Base-by-base conservation (phyloP, 2,113 vertebrate genomes). In the Odocoileus virginianus region DNA sequence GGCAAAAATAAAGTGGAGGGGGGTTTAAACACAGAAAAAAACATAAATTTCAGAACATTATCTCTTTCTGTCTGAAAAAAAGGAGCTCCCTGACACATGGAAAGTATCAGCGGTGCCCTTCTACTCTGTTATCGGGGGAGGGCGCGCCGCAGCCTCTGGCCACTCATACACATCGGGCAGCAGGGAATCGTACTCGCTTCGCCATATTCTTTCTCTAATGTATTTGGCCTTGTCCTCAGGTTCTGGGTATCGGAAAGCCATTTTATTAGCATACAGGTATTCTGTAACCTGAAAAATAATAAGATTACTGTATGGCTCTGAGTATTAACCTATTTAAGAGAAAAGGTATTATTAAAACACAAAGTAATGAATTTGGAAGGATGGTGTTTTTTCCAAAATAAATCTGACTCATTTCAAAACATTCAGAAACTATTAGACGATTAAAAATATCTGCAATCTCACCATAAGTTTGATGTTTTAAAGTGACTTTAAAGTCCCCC, bases 161-260 rank as follows among this genome's bases (percentile, higher is more conserved):
- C 99, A 99, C 64, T 99, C 99, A 2, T 99, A 99, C 28, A 99
- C 98, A 16, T 99, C 99, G 0, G 99, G 99, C 92, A 99, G 97
- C 98, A 99, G 99, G 94, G 99, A 99, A 60, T 99, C 99, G 0
- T 99, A 99, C 16, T 99, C 95, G 4, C 99, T 99, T 98, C 98
- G 98, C 99, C 99, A 99, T 25, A 99, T 97, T 92, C 99, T 99
- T 4, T 99, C 99, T 12, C 99, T 98, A 30, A 99, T 96, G 83
- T 99, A 99, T 1, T 93, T 64, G 33, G 98, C 98, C 98, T 99
- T 99, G 98, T 99, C 99, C 64, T 98, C 14, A 0, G 99, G 99
- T 95, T 99, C 99, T 3, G 99, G 99, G 98, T 99, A 99, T 58
- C 99, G 99, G 98, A 99, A 99, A 1, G 99, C 99, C 99, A 99